Base-by-base conservation (phyloP, 2,888 invertebrate genomes). In the Operophtera brumata region DNA sequence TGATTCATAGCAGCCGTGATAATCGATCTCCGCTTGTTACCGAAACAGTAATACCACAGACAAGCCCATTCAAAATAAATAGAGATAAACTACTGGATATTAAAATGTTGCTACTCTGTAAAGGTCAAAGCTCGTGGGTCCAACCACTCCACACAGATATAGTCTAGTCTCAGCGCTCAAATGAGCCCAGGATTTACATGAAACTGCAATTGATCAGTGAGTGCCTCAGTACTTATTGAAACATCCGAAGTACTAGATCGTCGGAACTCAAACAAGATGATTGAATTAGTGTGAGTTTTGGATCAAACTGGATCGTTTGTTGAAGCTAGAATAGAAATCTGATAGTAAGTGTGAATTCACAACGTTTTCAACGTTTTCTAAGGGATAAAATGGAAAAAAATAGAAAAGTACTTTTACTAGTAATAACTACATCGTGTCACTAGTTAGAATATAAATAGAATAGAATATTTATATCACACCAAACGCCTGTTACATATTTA, bases 121-220 rank as follows among this genome's bases (percentile, higher is more conserved):
- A 12, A 36, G 13, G 36, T 36, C 13, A 36, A 13, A 36, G 36
- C 36, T 13, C 36, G 6, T 3, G 4, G 20, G 8, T 30, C 30
- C 30, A 30, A 30, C 7, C 30, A 30, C 30, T 13, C 13, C n/a
- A 36, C 13, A n/a, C 34, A n/a, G 6, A 36, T 13, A 3, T 6
- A 36, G 11, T 13, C 12, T 13, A 8, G 8, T 46, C 26, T 30
- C 28, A 32, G 34, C 36, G 36, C 25, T 46, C 36, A 14, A n/a
- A 26, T 26, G 36, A 36, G 20, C 25, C 26, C 20, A 7, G 34
- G 26, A 46, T 46, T 46, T 46, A 46, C 45, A 46, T 46, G 20
- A 46, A 46, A 46, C 26, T 46, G 45, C 36, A 46, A 36, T 46
- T 36, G 36, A 34, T 36, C 45, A 46, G 25, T 10, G 34, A 20